Conservation (phyloP, 2,797 vertebrate species). For the Hypotaenidia okinawae region DNA sequence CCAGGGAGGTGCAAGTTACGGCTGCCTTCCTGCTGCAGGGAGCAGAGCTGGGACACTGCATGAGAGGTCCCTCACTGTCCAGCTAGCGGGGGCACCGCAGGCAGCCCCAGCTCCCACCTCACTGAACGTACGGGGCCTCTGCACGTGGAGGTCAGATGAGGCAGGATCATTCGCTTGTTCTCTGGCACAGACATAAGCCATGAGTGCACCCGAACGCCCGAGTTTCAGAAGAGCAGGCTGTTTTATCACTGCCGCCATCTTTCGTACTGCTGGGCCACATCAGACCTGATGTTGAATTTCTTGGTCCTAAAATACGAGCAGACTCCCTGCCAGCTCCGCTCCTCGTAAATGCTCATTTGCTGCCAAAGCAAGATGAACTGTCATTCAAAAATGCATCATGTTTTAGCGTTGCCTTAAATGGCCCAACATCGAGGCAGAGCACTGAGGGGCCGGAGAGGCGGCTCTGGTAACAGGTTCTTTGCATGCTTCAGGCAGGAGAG, state of each 20-base stretch:
- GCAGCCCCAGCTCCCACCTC: neutral
- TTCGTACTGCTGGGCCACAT: neutral
- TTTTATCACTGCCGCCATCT: neutral
- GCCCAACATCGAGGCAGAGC: neutral
- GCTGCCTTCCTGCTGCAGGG: neutral
- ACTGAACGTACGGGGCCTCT: neutral
- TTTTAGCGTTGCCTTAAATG: constrained; percentile 51
- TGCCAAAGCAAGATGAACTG: constrained; percentile 41
- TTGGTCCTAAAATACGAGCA: neutral
- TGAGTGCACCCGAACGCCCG: neutral
- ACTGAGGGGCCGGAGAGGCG: neutral
- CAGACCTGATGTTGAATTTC: neutral
- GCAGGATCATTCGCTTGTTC: neutral
- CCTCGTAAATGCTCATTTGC: neutral
- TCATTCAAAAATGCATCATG: neutral
- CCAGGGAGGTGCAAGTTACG: neutral
- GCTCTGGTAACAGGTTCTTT: neutral
- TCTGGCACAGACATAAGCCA: neutral
- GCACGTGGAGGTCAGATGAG: neutral
- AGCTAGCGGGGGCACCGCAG: neutral
- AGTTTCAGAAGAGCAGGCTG: neutral
- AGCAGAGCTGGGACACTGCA: neutral
- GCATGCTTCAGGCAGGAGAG: neutral
- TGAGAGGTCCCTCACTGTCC: rapidly evolving
- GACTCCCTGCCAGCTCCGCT: neutral